phyloP scores from a whole-genome alignment of 2,888 invertebrate species.

The Agrochola litura region DNA sequence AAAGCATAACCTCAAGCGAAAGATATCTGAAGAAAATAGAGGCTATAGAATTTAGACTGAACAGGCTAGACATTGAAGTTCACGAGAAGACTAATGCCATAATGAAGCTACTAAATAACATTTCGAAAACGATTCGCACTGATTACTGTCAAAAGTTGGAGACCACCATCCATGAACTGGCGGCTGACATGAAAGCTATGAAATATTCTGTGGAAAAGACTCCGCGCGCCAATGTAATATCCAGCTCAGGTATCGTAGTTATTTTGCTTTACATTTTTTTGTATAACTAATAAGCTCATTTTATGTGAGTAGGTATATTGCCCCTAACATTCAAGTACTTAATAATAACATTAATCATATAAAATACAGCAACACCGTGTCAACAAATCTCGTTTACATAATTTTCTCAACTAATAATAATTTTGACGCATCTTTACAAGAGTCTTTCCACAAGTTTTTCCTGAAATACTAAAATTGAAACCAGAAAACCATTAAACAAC shows the following conservation, averaged over 20 bases:
- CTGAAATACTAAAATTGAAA: too few relatives aligned
- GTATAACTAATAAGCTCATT: too few relatives aligned
- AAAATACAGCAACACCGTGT: too few relatives aligned
- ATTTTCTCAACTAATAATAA: too few relatives aligned
- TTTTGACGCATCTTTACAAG: too few relatives aligned
- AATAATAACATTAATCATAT: too few relatives aligned
- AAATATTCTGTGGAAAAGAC: slow-evolving; percentile 75
- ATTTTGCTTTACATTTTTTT: background rate
- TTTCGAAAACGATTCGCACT: slow-evolving; percentile 70
- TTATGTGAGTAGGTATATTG: too few relatives aligned
- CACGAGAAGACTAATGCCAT: slow-evolving; percentile 86
- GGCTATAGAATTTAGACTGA: slow-evolving; percentile 84
- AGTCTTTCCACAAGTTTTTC: too few relatives aligned
- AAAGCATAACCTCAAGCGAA: slow-evolving; percentile 84
- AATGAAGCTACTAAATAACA: slow-evolving; percentile 79
- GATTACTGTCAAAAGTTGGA: slow-evolving; percentile 75
- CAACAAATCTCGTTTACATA: too few relatives aligned
- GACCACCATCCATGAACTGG: slow-evolving; percentile 71
- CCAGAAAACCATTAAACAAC: too few relatives aligned
- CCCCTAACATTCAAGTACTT: too few relatives aligned
- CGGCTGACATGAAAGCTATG: slow-evolving; percentile 75
- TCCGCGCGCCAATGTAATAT: slow-evolving; percentile 41
- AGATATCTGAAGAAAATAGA: slow-evolving; percentile 88
- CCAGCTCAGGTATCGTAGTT: slow-evolving; percentile 43
- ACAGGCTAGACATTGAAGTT: slow-evolving; percentile 85